Evolutionary conservation across 2,113 vertebrate genomes (phyloP), one percentile per base, ranked within the genome.

Genomic region (Amphiprion ocellaris): DNA sequence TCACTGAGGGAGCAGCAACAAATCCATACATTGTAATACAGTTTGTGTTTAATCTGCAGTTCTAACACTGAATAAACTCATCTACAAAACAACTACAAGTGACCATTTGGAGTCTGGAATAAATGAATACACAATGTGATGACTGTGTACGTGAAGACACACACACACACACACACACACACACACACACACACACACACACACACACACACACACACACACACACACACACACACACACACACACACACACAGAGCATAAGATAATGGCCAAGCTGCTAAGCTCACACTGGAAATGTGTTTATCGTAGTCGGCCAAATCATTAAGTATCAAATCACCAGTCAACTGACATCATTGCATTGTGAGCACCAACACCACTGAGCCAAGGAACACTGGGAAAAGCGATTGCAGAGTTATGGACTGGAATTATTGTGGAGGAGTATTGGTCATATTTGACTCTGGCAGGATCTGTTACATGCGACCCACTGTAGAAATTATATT

Each of bases 61-160:
- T 49, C 62, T 84, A 84, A 79, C 87, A 89, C 82, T 72, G 66
- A 88, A 81, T 89, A 89, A 92, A 90, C 86, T 77, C 83, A 86
- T 82, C 76, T 86, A 69, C 63, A 79, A 74, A 11, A 19, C 14
- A 19, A 5, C 11, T 49, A 80, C n/a, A 69, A 72, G 64, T 21
- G 55, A 82, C 47, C 54, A 58, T 47, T 30, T 79, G 12, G 4
- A 44, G 12, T 44, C 11, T 44, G 41, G 11, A 44, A 44, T 14
- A 44, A 12, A 44, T 44, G 11, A 44, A 15, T 44, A 44, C 41
- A 44, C 14, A 44, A 44, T 12, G 4, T 15, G 14, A 15, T 44
- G 41, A 44, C 41, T 44, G 41, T 15, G 30, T 30, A 50, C 1
- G 47, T 7, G 6, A 21, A 44, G 33, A 73, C 63, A 62, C 65